Evolutionary conservation across 2,888 invertebrate genomes (phyloP).

Genomic region (Diarsia brunnea): DNA sequence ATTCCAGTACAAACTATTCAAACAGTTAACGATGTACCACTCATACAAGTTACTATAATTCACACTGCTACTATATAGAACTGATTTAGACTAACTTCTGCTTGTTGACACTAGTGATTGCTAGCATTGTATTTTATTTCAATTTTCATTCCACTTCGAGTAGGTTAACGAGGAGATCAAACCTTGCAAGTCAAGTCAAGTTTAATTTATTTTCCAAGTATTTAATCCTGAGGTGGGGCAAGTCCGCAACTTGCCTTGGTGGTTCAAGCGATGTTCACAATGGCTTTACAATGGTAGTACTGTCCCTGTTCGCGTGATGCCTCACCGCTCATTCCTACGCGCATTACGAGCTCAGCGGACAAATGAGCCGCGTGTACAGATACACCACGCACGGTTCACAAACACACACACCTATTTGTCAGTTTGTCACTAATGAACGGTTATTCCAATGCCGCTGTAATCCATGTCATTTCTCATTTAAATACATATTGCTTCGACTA

Average conservation of each 20-base stretch:
- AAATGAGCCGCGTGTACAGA: slow-evolving; percentile 23
- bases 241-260: not conserved
- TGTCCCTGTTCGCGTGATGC: not conserved
- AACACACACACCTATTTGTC: not conserved
- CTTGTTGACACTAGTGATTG: not conserved
- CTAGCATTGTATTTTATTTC: not conserved
- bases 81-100: not conserved
- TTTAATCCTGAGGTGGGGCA: not conserved
- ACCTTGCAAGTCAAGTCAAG: too few relatives aligned
- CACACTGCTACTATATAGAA: not conserved
- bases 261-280: too few relatives aligned
- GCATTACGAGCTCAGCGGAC: slow-evolving; percentile 32
- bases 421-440: slow-evolving; percentile 11
- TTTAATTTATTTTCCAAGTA: too few relatives aligned
- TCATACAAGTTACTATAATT: not conserved
- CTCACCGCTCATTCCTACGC: slow-evolving; percentile 30
- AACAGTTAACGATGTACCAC: not conserved
- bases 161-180: not conserved
- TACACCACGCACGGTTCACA: not conserved
- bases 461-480: slow-evolving; percentile 26
- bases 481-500: slow-evolving; percentile 1
- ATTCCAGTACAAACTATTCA: not conserved
- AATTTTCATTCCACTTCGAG: not conserved
- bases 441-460: slow-evolving; percentile 1
- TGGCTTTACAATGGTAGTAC: not conserved